These are phyloP conservation scores for Proterorhinus semilunaris DNA, from an alignment of 2,113 vertebrate genomes.

Conservation along the genomic window DNA sequence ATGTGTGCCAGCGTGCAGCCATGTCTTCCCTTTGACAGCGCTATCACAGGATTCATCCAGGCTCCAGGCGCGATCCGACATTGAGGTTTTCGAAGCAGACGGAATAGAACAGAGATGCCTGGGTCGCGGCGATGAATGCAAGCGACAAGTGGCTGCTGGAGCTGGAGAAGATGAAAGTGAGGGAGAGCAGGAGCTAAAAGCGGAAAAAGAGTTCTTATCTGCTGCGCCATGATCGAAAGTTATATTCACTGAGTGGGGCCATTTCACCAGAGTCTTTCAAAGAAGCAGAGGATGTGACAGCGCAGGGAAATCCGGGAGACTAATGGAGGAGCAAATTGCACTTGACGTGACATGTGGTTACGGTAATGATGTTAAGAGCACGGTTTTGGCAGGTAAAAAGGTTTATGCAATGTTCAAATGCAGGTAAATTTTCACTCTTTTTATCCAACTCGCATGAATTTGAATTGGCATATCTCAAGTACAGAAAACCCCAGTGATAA, in stretches of 20 bases:
- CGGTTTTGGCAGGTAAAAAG: background rate
- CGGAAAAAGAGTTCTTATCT: conserved; percentile 30
- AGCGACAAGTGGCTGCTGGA: conserved; percentile 27
- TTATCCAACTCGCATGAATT: too few species aligned
- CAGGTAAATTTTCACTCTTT: too few species aligned
- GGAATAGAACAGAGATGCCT: conserved; percentile 32
- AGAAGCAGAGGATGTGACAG: background rate
- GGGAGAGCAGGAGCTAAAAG: conserved; percentile 1
- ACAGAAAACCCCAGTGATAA: too few species aligned
- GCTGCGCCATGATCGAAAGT: conserved; percentile 16
- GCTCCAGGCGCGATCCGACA: conserved; percentile 48
- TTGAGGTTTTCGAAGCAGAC: conserved; percentile 33
- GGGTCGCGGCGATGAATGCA: conserved; percentile 21
- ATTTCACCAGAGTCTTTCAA: background rate
- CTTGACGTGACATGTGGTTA: background rate
- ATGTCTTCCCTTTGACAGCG: conserved; percentile 45
- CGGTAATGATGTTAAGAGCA: background rate
- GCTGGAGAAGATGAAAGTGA: conserved; percentile 40
- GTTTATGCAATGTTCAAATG: too few species aligned
- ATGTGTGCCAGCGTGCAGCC: conserved; percentile 36
- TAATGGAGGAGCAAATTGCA: background rate
- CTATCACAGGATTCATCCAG: conserved; percentile 45
- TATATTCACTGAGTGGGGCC: background rate
- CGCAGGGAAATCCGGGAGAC: background rate
- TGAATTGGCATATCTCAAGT: too few species aligned